Evolutionary conservation across 2,797 vertebrate species (phyloP).

Genomic region (Tragopan temminckii): DNA sequence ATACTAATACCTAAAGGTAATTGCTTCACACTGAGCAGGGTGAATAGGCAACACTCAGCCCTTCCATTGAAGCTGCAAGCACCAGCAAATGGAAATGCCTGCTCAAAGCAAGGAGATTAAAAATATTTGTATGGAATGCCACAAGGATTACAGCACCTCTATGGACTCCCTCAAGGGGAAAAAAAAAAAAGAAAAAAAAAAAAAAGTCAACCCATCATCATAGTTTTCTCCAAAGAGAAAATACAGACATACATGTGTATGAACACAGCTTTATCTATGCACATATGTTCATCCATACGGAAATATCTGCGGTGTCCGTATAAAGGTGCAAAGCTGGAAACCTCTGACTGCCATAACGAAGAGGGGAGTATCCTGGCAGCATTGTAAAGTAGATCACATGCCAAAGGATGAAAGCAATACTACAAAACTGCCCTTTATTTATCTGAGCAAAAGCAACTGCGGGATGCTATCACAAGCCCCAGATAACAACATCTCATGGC

Average conservation of each 20-base stretch:
- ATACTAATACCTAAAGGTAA: background rate
- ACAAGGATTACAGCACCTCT: background rate
- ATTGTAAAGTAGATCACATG: background rate
- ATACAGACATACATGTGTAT: background rate
- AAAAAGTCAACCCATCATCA: background rate
- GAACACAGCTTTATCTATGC: background rate
- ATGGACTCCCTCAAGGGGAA: background rate
- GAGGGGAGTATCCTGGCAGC: background rate
- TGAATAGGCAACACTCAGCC: background rate
- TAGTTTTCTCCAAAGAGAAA: background rate
- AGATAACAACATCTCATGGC: background rate
- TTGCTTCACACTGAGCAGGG: background rate
- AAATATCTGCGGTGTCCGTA: accelerated
- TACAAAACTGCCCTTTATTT: background rate
- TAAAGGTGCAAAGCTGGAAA: background rate
- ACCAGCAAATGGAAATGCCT: background rate
- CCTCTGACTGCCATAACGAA: background rate
- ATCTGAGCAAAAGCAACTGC: background rate
- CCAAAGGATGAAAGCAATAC: background rate
- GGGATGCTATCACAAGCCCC: background rate
- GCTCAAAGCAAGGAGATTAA: slow-evolving; percentile 3
- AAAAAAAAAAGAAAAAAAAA: background rate
- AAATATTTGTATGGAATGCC: background rate
- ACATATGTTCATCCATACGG: accelerated
- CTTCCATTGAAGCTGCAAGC: background rate